Base-by-base conservation (phyloP, 2,888 invertebrate genomes). In the Linnaemya vulpina region DNA sequence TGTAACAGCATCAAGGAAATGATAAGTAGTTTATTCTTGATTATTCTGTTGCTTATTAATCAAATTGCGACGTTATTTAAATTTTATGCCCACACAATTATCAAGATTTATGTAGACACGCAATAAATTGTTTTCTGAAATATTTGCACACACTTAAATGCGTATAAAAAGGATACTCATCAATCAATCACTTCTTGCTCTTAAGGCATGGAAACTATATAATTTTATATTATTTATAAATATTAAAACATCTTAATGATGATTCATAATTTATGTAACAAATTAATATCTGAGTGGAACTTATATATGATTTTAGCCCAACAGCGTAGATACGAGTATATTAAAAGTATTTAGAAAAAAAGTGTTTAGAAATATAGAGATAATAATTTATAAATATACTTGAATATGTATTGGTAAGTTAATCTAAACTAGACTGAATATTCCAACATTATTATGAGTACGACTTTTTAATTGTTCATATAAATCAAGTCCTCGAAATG, bases 231-330 rank as follows among this genome's bases (percentile, higher is more conserved):
- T 40, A 25, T 63, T 63, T 40, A 2, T 2, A 49, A 51, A 38
- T 74, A 67, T 60, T 68, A 74, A 71, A 71, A 76, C 43, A 71
- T 75, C 25, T 58, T 62, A 17, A 65, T 65, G 60, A 78, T 81
- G 77, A 77, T 74, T 74, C 78, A 78, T 78, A 82, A 71, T 79
- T 65, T 65, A 78, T 78, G 68, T 62, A 63, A 49, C n/a, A 46
- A 49, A 73, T 49, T 70, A 49, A 49, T 22, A n/a, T 55, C 76
- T 76, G 58, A 55, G 11, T 15, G 51, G 20, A 15, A 13, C 55
- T 46, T 76, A 65, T 30, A 70, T 63, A 63, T 40, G 76, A 82
- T 17, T 62, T 70, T 70, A 58, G 30, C 38, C 40, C 25, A 70
- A 49, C 38, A 20, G 40, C 13, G 25, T n/a, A 3, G 25, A 62